Conservation (phyloP, 1,140 invertebrate genomes). For the Proales similis region DNA sequence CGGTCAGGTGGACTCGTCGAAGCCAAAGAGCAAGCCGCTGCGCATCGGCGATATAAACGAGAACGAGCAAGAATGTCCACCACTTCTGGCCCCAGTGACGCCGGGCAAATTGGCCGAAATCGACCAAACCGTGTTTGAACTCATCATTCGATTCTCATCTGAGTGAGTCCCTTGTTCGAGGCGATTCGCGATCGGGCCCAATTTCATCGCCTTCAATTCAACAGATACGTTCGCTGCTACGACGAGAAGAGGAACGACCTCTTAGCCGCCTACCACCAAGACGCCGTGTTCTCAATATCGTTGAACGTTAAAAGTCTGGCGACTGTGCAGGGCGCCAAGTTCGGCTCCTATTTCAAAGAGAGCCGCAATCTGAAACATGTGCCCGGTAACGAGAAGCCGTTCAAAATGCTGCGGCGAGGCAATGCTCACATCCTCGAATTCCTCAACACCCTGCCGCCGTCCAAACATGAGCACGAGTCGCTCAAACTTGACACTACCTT, state of each 20-base stretch:
- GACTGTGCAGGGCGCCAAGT: neutral
- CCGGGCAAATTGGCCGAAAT: no score
- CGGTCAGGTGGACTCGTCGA: no score
- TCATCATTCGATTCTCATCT: no score
- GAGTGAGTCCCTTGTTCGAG: no score
- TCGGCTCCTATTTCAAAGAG: slow-evolving; percentile 36
- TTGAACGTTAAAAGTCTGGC: slow-evolving; percentile 19
- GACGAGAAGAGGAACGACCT: slow-evolving; percentile 14
- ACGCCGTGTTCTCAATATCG: slow-evolving; percentile 17
- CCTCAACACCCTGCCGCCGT: slow-evolving; percentile 19
- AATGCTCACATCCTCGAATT: slow-evolving; percentile 26
- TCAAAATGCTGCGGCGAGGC: slow-evolving; percentile 21
- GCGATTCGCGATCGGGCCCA: no score
- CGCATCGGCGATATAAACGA: no score
- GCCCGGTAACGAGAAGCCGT: neutral
- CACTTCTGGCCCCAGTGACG: no score
- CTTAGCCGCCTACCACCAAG: slow-evolving; percentile 23
- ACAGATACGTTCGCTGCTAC: slow-evolving; percentile 22
- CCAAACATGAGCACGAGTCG: slow-evolving; percentile 24
- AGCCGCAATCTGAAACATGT: slow-evolving; percentile 16
- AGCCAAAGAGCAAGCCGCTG: no score
- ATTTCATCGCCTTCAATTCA: no score
- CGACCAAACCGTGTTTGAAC: no score
- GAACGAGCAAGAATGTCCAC: no score
- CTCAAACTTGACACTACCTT: slow-evolving; percentile 23